phyloP scores from a whole-genome alignment of 2,113 vertebrate genomes.

The Notiomystis cincta region DNA sequence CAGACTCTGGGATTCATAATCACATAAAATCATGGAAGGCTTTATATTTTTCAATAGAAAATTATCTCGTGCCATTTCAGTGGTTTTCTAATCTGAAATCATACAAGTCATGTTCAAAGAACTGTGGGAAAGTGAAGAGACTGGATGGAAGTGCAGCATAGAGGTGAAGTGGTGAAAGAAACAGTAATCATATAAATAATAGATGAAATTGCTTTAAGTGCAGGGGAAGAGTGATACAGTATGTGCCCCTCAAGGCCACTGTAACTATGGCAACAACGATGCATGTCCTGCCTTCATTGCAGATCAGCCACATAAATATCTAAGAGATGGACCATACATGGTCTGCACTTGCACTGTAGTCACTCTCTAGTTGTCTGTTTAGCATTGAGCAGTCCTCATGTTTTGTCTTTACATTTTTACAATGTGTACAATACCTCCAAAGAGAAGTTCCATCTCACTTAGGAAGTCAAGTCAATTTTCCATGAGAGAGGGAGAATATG shows the following conservation, averaged over 20 bases:
- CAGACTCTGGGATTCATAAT: background rate
- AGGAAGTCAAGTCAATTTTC: background rate
- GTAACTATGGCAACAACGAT: constrained; percentile 67
- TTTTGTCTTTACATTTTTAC: background rate
- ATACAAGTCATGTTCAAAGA: background rate
- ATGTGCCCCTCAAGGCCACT: constrained; percentile 8
- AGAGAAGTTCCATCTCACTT: background rate
- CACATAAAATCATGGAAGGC: background rate
- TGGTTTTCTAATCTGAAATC: background rate
- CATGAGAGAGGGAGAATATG: background rate
- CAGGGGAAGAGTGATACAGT: constrained; percentile 34
- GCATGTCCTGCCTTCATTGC: background rate
- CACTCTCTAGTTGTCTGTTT: background rate
- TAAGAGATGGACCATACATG: background rate
- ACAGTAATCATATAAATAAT: constrained; percentile 50
- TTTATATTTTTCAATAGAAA: background rate
- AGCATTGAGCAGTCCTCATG: background rate
- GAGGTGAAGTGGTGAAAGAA: constrained; percentile 14
- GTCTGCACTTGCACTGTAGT: background rate
- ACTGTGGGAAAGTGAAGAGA: background rate
- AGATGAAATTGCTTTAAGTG: constrained; percentile 45
- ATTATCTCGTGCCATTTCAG: background rate
- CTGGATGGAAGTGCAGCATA: background rate
- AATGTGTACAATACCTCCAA: background rate
- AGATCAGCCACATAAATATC: background rate